Evolutionary conservation across 37 sponge, comb jelly and placozoan species (phyloP).

Genomic region (Geodia barretti): DNA sequence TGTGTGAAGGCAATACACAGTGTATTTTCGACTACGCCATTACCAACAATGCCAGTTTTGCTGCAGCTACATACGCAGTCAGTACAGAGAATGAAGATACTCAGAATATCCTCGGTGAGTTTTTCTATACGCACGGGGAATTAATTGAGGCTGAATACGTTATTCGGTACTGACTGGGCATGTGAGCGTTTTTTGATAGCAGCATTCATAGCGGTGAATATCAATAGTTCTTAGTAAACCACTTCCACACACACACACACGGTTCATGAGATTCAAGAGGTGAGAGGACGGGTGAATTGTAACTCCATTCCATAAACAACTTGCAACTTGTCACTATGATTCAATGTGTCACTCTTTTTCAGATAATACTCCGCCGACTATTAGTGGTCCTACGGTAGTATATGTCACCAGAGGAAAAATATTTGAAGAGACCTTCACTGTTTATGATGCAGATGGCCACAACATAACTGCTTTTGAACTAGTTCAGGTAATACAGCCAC

Average conservation of each 20-base stretch:
- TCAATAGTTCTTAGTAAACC: neutral
- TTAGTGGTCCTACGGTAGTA: conserved; percentile 9
- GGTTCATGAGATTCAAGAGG: neutral
- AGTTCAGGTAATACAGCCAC: neutral
- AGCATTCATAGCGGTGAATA: neutral
- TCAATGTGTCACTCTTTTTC: neutral
- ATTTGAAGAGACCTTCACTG: neutral
- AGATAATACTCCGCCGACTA: conserved; percentile 38
- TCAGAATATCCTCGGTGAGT: conserved; percentile 20
- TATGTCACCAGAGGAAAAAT: neutral
- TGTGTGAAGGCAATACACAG: conserved; percentile 2
- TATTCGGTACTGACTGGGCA: no score
- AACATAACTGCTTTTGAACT: neutral
- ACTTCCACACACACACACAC: neutral
- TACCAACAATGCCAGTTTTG: conserved; percentile 13
- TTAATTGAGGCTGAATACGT: no score
- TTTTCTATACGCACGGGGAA: neutral
- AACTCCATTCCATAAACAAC: neutral
- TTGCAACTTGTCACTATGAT: neutral
- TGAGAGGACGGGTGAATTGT: neutral
- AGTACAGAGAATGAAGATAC: conserved; percentile 6
- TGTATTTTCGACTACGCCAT: conserved; percentile 32
- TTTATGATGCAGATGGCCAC: conserved; percentile 17
- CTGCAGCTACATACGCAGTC: conserved; percentile 1
- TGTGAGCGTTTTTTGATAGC: no score